A percentile compares a stretch with the other conserved stretches of the same genome.
Evolutionary conservation across 2,888 invertebrate species (phyloP).

Genomic region (Lydus trimaculatus): DNA sequence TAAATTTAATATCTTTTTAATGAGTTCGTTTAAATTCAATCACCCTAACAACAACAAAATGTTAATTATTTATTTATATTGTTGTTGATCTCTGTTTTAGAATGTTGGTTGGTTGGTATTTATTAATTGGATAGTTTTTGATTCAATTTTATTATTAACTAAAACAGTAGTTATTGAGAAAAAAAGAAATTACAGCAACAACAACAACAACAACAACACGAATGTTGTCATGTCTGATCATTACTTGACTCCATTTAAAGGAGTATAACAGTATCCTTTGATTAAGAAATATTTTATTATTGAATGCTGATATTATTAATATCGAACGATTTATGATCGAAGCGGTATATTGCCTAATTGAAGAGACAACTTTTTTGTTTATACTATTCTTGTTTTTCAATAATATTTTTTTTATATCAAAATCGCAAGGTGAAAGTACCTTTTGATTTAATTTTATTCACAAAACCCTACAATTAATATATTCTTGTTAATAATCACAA

Average conservation of each 20-base stretch:
- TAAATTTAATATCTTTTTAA: neutral
- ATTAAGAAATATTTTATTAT: constrained; percentile 37
- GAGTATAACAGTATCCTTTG: constrained; percentile 40
- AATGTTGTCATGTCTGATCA: constrained; percentile 40
- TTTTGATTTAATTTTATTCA: constrained; percentile 1
- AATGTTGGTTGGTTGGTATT: constrained; percentile 41
- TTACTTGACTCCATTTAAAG: constrained; percentile 47
- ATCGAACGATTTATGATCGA: constrained; percentile 13
- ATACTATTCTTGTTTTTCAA: neutral
- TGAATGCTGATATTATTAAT: constrained; percentile 24
- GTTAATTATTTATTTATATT: constrained; percentile 1
- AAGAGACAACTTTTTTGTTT: constrained; percentile 7
- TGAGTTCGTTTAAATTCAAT: constrained; percentile 2
- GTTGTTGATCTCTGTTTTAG: constrained; percentile 25
- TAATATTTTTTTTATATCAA: constrained; percentile 1
- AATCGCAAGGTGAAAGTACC: neutral
- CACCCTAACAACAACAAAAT: neutral
- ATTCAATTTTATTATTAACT: constrained; percentile 24
- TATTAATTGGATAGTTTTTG: constrained; percentile 41
- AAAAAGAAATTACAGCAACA: constrained; percentile 16
- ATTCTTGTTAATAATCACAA: neutral
- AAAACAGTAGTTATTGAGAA: neutral
- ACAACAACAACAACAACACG: constrained; percentile 19
- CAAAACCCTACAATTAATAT: constrained; percentile 6
- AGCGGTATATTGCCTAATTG: constrained; percentile 1